Conservation (phyloP, 1,140 invertebrate genomes). For the Eueides isabella region DNA sequence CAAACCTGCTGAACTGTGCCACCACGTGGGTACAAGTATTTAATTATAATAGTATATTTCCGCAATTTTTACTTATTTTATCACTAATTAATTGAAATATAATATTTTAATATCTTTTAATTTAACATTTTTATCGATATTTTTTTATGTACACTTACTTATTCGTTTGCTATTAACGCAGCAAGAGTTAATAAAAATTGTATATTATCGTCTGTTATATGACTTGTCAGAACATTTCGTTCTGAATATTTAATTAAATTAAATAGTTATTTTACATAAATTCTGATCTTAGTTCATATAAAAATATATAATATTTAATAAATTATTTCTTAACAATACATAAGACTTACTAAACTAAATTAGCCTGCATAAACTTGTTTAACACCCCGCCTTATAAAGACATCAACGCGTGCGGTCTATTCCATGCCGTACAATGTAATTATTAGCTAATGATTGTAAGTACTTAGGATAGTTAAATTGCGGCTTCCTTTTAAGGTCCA, state of each 20-base stretch:
- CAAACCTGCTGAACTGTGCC: slow-evolving; percentile 35
- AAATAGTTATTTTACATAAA: neutral
- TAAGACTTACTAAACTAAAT: neutral
- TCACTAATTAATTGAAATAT: neutral
- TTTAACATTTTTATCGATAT: neutral
- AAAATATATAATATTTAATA: neutral
- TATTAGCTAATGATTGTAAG: neutral
- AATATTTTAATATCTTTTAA: neutral
- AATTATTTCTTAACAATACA: neutral
- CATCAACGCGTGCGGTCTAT: slow-evolving; percentile 57
- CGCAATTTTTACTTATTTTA: neutral
- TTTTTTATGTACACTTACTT: neutral
- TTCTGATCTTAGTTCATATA: neutral
- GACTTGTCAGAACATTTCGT: too few relatives aligned
- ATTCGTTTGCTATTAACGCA: neutral
- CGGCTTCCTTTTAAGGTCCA: neutral
- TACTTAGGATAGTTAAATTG: neutral
- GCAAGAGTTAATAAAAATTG: too few relatives aligned
- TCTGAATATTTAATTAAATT: too few relatives aligned
- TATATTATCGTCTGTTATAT: too few relatives aligned
- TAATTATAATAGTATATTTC: slow-evolving; percentile 2
- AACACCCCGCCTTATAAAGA: slow-evolving; percentile 44
- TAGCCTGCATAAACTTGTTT: neutral
- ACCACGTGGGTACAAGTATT: slow-evolving; percentile 31
- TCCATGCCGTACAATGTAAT: slow-evolving; percentile 10